Evolutionary conservation across 1,140 invertebrate genomes (phyloP).

Genomic region (Dermatophagoides farinae): DNA sequence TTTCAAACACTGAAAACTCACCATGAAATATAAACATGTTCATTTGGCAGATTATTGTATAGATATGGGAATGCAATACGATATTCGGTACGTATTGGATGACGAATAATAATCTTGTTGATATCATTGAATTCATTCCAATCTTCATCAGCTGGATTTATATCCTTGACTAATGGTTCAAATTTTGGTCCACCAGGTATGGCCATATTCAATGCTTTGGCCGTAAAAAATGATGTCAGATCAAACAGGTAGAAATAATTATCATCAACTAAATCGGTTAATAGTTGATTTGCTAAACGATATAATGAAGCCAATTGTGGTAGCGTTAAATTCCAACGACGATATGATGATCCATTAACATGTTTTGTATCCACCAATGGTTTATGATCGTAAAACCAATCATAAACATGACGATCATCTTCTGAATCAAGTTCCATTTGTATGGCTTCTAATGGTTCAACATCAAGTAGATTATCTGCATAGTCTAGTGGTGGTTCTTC

Average conservation of each 20-base stretch:
- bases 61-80: conserved; percentile 97
- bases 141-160: conserved; percentile 91
- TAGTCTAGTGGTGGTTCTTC: conserved; percentile 99
- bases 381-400: conserved; percentile 98
- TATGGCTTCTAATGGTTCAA: conserved; percentile 95
- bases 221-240: conserved; percentile 97
- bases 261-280: conserved; percentile 92
- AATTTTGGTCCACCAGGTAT: conserved; percentile 99
- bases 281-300: conserved; percentile 85
- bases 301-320: conserved; percentile 96
- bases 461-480: conserved; percentile 95
- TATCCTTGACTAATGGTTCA: conserved; percentile 95
- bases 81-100: conserved; percentile 95
- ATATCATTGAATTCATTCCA: conserved; percentile 99
- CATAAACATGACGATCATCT: conserved; percentile 37
- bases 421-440: conserved; percentile 94
- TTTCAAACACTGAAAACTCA: conserved; percentile 31
- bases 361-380: conserved; percentile 73
- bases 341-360: conserved; percentile 92
- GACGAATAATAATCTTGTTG: conserved; percentile 97
- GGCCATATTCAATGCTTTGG: conserved; percentile 98
- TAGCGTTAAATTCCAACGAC: conserved; percentile 79
- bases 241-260: conserved; percentile 99
- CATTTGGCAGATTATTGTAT: conserved; percentile 91
- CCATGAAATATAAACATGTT: conserved; percentile 67